Evolutionary conservation across 2,888 invertebrate genomes (phyloP).

Genomic region (Chymomyza procnemis): DNA sequence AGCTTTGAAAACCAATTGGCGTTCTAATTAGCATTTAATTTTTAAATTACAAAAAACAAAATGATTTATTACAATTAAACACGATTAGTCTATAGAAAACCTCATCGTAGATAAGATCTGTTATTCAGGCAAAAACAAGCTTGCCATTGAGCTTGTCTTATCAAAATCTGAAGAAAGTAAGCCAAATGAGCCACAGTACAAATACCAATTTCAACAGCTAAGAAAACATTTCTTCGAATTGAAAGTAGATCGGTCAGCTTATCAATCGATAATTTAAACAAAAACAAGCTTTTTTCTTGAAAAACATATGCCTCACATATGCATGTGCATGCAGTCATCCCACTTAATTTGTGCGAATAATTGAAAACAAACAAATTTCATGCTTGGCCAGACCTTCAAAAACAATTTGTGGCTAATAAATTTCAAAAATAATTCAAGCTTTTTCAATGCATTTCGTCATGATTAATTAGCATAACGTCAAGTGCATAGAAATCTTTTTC

Average conservation of each 20-base stretch:
- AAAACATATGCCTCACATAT: background rate
- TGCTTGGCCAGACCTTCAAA: slow-evolving; percentile 32
- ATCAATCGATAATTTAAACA: background rate
- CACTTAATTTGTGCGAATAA: background rate
- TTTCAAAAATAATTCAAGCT: slow-evolving; percentile 33
- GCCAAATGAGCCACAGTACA: too few species aligned
- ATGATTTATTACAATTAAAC: too few species aligned
- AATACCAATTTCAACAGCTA: too few species aligned
- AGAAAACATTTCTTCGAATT: background rate
- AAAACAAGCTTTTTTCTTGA: background rate
- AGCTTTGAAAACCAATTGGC: too few species aligned
- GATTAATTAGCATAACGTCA: slow-evolving; percentile 59
- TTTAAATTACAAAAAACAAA: too few species aligned
- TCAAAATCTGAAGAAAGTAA: too few species aligned
- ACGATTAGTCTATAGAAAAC: too few species aligned
- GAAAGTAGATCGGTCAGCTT: background rate
- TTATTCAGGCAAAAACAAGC: too few species aligned
- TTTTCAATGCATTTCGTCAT: slow-evolving; percentile 28
- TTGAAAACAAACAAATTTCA: background rate
- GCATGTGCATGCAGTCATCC: background rate
- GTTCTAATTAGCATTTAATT: too few species aligned
- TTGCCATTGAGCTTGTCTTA: too few species aligned
- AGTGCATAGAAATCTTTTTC: slow-evolving; percentile 46
- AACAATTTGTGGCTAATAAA: slow-evolving; percentile 53
- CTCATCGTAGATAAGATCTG: too few species aligned